Evolutionary conservation across 2,888 invertebrate species (phyloP), one percentile per base, ranked within the genome.

Genomic region (Encarsia formosa): DNA sequence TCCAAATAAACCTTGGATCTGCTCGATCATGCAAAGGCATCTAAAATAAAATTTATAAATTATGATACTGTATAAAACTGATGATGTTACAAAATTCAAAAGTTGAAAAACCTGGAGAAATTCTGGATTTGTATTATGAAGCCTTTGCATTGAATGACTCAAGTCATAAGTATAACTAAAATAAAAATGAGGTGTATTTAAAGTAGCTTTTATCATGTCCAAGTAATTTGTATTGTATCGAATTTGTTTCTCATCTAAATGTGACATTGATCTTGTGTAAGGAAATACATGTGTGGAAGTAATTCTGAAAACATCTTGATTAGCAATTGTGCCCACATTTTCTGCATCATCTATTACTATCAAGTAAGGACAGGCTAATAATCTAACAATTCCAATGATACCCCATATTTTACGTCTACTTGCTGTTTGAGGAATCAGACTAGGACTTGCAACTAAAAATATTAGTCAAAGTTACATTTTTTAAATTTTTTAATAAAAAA

Each of bases 161-260:
- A 99, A 75, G 76, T 99, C 98, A 68, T 92, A 93, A 2, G 90
- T 87, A 65, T 93, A 91, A 15, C 95, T 96, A 77, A 92, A 98
- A 76, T 96, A 99, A 63, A 91, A 90, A 64, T 86, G 84, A 1
- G 93, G 91, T 2, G 90, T 88, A 32, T 85, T 83, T 47, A 99
- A 77, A 0, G 91, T 87, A 52, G 81, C 79, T 52, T 88, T 86
- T 11, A 98, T 69, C 91, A 99, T 91, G 5, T 82, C 81, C 65
- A 94, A 77, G 69, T 97, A 98, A 5, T 80, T 79, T 56, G 81
- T 82, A 75, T 98, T 95, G 71, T 91, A 87, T 59, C 86, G 81
- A 60, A 85, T 83, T 79, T 93, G 91, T 71, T 86, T 84, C 59
- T 84, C 86, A 35, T 85, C 91, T 46, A 97, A 80, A 75, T 95